phyloP scores from a whole-genome alignment of 2,888 invertebrate species.

The Agriopis aurantiaria region DNA sequence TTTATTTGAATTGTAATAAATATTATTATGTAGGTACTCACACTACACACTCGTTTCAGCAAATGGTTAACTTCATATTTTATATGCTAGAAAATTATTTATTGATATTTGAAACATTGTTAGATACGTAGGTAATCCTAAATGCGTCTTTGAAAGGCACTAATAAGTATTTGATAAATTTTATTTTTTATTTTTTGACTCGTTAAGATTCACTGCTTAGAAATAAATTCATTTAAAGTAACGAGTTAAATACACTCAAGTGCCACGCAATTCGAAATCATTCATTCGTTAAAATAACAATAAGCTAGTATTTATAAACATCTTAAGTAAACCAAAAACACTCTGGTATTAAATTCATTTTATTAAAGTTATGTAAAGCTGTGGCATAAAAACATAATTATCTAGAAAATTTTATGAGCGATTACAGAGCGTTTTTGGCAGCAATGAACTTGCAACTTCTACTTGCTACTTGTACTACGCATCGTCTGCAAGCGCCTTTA shows the following conservation, averaged over 20 bases:
- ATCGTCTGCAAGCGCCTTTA: too few relatives aligned
- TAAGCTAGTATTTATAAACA: too few relatives aligned
- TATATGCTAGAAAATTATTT: background rate
- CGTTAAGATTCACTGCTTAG: background rate
- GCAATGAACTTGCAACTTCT: too few relatives aligned
- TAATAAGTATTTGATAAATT: constrained; percentile 52
- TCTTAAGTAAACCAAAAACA: too few relatives aligned
- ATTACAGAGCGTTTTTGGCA: too few relatives aligned
- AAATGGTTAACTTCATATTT: background rate
- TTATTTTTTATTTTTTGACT: background rate
- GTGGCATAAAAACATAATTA: background rate
- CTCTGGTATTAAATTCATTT: background rate
- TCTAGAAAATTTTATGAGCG: background rate
- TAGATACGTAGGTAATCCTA: constrained; percentile 44
- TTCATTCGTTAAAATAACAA: too few relatives aligned
- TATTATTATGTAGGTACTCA: background rate
- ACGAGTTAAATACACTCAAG: background rate
- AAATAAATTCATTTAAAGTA: background rate
- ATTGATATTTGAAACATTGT: background rate
- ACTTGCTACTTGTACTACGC: too few relatives aligned
- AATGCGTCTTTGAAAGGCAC: constrained; percentile 76
- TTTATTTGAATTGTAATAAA: background rate
- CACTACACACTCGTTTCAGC: background rate
- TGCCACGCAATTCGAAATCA: too few relatives aligned
- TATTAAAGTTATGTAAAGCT: background rate